Base-by-base conservation (phyloP, 2,888 invertebrate genomes). In the Monoplex corrugatus region DNA sequence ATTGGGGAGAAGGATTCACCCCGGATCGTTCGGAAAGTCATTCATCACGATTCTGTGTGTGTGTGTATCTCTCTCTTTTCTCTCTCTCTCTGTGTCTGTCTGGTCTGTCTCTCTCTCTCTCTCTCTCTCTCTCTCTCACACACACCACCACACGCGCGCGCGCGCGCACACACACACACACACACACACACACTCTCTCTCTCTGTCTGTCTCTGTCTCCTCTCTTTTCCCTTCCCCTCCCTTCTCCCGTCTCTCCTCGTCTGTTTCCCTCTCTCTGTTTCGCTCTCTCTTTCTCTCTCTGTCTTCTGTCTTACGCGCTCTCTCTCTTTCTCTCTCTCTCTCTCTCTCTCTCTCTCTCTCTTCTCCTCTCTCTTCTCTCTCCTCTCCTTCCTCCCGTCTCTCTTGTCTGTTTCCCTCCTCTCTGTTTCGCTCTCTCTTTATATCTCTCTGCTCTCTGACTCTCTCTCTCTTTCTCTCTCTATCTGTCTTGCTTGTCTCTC, bases 211-310 rank as follows among this genome's bases (percentile, higher is more conserved):
- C 35, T 35, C 38, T 28, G 19, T 45, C 23, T 35, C 13, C 43
- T 38, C 38, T n/a, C 45, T 35, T n/a, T 35, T 78, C 50, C 78
- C 38, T 32, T 23, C 32, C 23, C 50, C 45, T 10, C 35, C 32
- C 78, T 50, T 35, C 50, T 35, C 32, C 78, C 50, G 32, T 35
- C 19, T 78, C 80, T 78, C 43, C 32, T 23, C 45, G 32, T 35
- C 45, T 45, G 1, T 72, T 75, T 43, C 63, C n/a, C 43, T 23
- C 32, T 72, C 72, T 43, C 44, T 32, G 38, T 72, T 23, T 35
- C 44, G 45, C 82, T 82, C 40, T 57, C 32, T 87, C 82, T 87
- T n/a, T 43, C 50, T 44, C 45, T 72, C 35, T 35, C 35, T 40
- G 38, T 16, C 57, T n/a, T 38, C 35, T 28, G n/a, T 80, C 44